These are phyloP conservation scores for Phycodurus eques DNA, from an alignment of 2,113 vertebrate species.

Conservation along the genomic window DNA sequence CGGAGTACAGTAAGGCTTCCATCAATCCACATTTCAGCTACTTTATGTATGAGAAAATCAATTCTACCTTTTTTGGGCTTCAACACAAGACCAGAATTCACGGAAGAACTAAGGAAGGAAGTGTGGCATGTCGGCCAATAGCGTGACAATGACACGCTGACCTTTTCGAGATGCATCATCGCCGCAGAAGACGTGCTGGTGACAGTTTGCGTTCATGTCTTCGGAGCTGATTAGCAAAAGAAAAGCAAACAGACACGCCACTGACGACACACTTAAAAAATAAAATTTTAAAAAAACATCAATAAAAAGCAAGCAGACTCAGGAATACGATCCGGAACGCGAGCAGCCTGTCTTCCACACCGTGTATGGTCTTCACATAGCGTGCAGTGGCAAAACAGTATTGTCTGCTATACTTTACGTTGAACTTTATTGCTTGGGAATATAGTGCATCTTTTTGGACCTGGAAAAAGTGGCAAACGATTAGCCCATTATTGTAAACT, in stretches of 20 bases:
- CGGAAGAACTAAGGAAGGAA: not conserved
- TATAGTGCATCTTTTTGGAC: not conserved
- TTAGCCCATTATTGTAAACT: too few species aligned
- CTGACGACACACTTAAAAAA: constrained; percentile 34
- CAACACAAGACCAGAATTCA: not conserved
- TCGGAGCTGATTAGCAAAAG: not conserved
- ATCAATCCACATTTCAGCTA: not conserved
- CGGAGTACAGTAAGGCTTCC: not conserved
- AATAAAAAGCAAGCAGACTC: constrained; percentile 14
- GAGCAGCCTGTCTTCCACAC: not conserved
- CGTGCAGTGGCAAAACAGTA: not conserved
- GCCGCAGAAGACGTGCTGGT: constrained; percentile 20
- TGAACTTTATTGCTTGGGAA: too few species aligned
- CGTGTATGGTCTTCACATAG: not conserved
- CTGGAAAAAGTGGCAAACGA: not conserved
- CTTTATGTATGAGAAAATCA: not conserved
- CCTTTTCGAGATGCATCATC: constrained; percentile 21
- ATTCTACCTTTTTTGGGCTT: not conserved
- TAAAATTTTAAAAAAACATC: too few species aligned
- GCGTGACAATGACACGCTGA: constrained; percentile 26
- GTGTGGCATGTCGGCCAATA: constrained; percentile 8
- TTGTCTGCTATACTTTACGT: not conserved
- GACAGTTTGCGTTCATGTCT: constrained; percentile 14
- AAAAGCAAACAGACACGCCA: constrained; percentile 6
- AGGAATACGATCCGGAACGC: not conserved